These are phyloP conservation scores for Lochmaea capreae DNA, from an alignment of 2,888 invertebrate species.

Conservation along the genomic window DNA sequence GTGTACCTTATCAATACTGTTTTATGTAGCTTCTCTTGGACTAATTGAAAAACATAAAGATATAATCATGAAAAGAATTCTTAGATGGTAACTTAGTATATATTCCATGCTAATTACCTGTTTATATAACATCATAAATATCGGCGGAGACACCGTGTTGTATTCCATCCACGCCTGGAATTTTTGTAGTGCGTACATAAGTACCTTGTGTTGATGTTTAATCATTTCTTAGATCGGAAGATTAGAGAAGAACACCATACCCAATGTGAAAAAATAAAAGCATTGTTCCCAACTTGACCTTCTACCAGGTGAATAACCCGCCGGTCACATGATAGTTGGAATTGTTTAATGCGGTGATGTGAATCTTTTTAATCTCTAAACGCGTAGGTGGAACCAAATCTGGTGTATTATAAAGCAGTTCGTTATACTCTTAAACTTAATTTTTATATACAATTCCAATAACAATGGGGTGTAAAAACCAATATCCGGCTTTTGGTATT, in stretches of 20 bases:
- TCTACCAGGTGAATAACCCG: slow-evolving; percentile 26
- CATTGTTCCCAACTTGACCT: slow-evolving; percentile 22
- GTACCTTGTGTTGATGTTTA: slow-evolving; percentile 13
- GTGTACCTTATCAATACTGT: no score
- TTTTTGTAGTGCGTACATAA: slow-evolving; percentile 7
- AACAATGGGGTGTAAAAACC: no score
- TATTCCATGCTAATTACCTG: neutral
- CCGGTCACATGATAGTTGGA: slow-evolving; percentile 10
- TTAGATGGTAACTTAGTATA: neutral
- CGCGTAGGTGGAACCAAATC: slow-evolving; percentile 2
- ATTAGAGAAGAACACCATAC: slow-evolving; percentile 10
- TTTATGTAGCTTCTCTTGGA: no score
- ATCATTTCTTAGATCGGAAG: slow-evolving; percentile 13
- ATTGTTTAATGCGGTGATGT: slow-evolving; percentile 5
- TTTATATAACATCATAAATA: slow-evolving; percentile 10
- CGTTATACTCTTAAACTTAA: neutral
- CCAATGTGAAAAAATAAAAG: slow-evolving; percentile 10
- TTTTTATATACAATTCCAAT: neutral
- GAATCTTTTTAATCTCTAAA: slow-evolving; percentile 1
- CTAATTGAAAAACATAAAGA: neutral
- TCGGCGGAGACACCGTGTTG: neutral
- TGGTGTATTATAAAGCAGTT: neutral
- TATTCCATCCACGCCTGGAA: slow-evolving; percentile 7
- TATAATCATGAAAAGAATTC: neutral
- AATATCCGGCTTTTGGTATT: no score